Conservation (phyloP, 2,888 invertebrate species). For the Lasioglossum marginatum region DNA sequence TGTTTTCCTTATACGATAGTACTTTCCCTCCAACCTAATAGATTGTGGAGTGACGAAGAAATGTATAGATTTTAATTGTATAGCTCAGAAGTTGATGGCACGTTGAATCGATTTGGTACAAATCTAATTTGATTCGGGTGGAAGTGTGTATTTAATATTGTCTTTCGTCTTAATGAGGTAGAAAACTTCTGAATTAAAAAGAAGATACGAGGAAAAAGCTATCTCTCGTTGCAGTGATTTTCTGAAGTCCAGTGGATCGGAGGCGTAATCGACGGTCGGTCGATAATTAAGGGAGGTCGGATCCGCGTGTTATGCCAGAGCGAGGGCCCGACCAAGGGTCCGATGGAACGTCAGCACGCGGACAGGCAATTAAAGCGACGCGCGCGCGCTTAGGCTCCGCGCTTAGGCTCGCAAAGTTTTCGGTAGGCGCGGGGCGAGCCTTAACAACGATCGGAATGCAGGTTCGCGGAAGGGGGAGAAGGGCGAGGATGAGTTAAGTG, state of each 20-base stretch:
- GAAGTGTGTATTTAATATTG: too few species aligned
- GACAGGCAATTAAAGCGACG: slow-evolving; percentile 78
- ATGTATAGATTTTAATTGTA: too few species aligned
- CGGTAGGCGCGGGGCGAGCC: slow-evolving; percentile 65
- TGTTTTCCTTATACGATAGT: too few species aligned
- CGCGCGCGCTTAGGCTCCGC: slow-evolving; percentile 71
- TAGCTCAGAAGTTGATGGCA: too few species aligned
- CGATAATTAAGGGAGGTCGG: slow-evolving; percentile 10
- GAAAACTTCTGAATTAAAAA: neutral
- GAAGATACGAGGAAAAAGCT: neutral
- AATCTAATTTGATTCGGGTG: too few species aligned
- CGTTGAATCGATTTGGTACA: neutral
- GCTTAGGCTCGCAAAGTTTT: slow-evolving; percentile 58
- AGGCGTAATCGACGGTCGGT: slow-evolving; percentile 16
- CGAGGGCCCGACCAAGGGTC: slow-evolving; percentile 41
- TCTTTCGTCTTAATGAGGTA: too few species aligned
- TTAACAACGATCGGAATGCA: slow-evolving; percentile 80
- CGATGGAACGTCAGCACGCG: slow-evolving; percentile 49
- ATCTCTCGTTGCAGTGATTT: neutral
- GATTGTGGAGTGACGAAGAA: too few species aligned
- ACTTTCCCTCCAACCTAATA: too few species aligned
- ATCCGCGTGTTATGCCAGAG: neutral
- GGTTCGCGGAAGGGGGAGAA: slow-evolving; percentile 67
- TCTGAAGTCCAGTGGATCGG: neutral
- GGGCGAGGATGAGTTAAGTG: slow-evolving; percentile 53